These are phyloP conservation scores for Acholoe squamosa DNA, from an alignment of 2,888 invertebrate species.

Conservation along the genomic window DNA sequence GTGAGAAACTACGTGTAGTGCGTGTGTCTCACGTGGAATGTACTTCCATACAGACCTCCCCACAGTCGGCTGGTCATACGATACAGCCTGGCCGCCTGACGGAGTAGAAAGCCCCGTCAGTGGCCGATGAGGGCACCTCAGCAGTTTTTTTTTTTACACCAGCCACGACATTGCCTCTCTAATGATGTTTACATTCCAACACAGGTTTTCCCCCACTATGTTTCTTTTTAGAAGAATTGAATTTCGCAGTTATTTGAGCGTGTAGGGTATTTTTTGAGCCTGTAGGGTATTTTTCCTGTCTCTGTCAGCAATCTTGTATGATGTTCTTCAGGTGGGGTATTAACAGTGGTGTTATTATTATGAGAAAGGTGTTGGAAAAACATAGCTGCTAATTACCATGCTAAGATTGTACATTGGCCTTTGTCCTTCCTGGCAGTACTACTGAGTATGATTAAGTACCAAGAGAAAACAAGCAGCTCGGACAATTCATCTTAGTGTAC, in stretches of 20 bases:
- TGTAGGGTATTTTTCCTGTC: background rate
- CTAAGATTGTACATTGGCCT: too few species aligned
- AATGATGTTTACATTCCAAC: conserved; percentile 43
- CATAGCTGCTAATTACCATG: too few species aligned
- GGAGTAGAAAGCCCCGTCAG: background rate
- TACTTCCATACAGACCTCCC: too few species aligned
- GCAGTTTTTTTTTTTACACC: background rate
- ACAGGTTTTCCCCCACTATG: background rate
- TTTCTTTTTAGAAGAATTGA: background rate
- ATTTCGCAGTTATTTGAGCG: background rate
- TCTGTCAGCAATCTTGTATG: background rate
- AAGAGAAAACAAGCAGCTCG: too few species aligned
- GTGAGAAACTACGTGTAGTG: too few species aligned
- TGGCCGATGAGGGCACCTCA: background rate
- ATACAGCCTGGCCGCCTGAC: background rate
- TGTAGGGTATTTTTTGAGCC: background rate
- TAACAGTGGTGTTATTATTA: background rate
- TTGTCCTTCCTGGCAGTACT: too few species aligned
- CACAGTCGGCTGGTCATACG: too few species aligned
- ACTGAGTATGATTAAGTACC: too few species aligned
- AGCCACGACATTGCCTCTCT: conserved; percentile 26
- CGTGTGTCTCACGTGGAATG: too few species aligned
- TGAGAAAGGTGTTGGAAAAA: background rate
- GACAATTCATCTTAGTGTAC: too few species aligned
- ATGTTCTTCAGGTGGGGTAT: background rate